phyloP scores from a whole-genome alignment of 2,888 invertebrate species.

The Aphidius colemani region DNA sequence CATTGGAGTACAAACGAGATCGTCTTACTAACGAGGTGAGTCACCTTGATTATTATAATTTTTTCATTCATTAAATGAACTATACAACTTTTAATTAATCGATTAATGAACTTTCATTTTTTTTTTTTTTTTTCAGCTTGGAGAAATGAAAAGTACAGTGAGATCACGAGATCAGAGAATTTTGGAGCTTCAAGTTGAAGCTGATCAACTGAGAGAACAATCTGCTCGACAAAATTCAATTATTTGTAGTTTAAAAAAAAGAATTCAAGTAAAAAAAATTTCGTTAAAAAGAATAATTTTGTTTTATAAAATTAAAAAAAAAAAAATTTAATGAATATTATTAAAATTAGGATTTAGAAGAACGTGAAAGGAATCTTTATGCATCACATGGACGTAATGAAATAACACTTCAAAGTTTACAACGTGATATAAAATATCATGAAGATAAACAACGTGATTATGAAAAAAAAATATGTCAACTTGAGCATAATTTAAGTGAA shows the following conservation, averaged over 20 bases:
- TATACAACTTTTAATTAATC: no score
- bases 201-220: slow-evolving; percentile 79
- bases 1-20: slow-evolving; percentile 82
- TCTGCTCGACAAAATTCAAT: slow-evolving; percentile 81
- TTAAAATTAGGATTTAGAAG: slow-evolving; percentile 70
- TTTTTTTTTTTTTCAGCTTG: slow-evolving; percentile 62
- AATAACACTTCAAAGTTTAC: slow-evolving; percentile 73
- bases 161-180: slow-evolving; percentile 74
- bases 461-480: slow-evolving; percentile 73
- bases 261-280: slow-evolving; percentile 63
- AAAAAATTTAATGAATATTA: background rate
- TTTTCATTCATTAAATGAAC: background rate
- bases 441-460: slow-evolving; percentile 80
- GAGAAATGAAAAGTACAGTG: slow-evolving; percentile 73
- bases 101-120: no score
- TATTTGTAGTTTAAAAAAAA: slow-evolving; percentile 78
- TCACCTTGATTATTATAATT: slow-evolving; percentile 9
- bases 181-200: slow-evolving; percentile 78
- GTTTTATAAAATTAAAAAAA: slow-evolving; percentile 5
- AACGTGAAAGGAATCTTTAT: slow-evolving; percentile 74
- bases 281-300: background rate
- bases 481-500: slow-evolving; percentile 73
- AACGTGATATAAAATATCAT: slow-evolving; percentile 73
- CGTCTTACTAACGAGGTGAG: slow-evolving; percentile 76
- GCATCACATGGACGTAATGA: slow-evolving; percentile 69